A percentile compares a stretch with the other conserved stretches of the same genome.
Evolutionary conservation across 2,113 vertebrate genomes (phyloP).

Genomic region (Coturnix japonica): DNA sequence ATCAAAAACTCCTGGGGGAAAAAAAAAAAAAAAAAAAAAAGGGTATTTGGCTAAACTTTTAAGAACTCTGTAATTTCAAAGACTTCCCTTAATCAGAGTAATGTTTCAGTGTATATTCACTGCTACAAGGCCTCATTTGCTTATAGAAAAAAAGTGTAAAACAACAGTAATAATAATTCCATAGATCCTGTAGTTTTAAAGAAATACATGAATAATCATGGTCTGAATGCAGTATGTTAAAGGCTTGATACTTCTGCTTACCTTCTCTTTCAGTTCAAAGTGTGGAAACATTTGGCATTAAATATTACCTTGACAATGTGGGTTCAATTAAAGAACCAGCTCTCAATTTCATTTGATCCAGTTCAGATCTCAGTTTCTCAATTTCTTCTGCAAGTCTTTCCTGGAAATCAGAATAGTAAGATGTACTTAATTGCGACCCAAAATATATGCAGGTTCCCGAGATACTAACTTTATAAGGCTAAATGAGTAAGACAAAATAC

Average conservation of each 20-base stretch:
- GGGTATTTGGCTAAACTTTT: not conserved
- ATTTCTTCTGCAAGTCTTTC: slow-evolving; percentile 94
- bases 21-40: not conserved
- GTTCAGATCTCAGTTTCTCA: slow-evolving; percentile 92
- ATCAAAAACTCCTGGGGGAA: not conserved
- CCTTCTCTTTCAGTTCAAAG: not conserved
- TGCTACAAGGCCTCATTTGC: not conserved
- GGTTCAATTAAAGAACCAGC: slow-evolving; percentile 94
- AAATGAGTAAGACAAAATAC: not conserved
- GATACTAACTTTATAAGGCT: not conserved
- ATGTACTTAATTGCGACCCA: not conserved
- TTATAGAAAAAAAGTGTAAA: not conserved
- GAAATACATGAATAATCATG: rapidly evolving
- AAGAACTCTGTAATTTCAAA: not conserved
- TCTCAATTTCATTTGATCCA: slow-evolving; percentile 93
- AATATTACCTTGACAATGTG: slow-evolving; percentile 89
- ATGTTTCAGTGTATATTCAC: not conserved
- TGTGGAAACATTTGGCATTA: not conserved
- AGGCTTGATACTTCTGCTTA: not conserved
- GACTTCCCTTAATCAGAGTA: not conserved
- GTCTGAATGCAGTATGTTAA: not conserved
- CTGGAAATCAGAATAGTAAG: slow-evolving; percentile 72
- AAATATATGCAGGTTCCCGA: not conserved
- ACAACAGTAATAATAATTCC: not conserved
- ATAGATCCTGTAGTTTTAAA: not conserved